Base-by-base conservation (phyloP, 2,888 invertebrate species). In the Temnothorax unifasciatus region DNA sequence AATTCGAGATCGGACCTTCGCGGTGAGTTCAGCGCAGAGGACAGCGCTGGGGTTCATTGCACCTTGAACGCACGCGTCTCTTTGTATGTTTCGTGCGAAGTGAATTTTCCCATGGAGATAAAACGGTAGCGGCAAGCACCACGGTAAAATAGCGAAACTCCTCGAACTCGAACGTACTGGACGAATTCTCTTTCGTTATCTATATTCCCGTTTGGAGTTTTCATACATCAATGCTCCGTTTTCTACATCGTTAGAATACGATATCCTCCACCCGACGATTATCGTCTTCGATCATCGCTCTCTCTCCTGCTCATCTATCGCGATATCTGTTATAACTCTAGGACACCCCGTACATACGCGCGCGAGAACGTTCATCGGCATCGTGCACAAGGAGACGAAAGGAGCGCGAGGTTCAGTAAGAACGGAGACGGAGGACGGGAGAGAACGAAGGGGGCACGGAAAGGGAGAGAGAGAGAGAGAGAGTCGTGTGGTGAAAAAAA, bases 281-380 rank as follows among this genome's bases (percentile, higher is more conserved):
- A 25, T 38, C 21, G 13, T 61, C 34, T 6, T 11, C 41, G 18
- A 18, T 21, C 3, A 18, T 61, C 68, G 50, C 52, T 21, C 18
- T 64, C 64, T 41, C 64, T 6, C 44, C 2, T 8, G 2, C 64
- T 64, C 41, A 1, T 64, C 21, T 25, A 15, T 47, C 54, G 13
- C 13, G 18, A 25, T 18, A 44, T 25, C 25, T 25, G 44, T 52
- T 59, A 0, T 21, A 57, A 68, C 47, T 81, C 47, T 15, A 21
- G 57, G 38, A 81, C 79, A 71, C 79, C 79, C 69, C 38, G 59
- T 81, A 81, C 13, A 47, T 50, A 47, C 1, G 21, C 34, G 82
- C 34, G n/a, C 57, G 59, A 57, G 44, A 54, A 41, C 66, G 57
- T 34, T 75, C 74, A 34, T 38, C 44, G 63, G 29, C 66, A 41